Percentiles rank a stretch among this genome's conserved stretches.
phyloP scores from a whole-genome alignment of 2,888 invertebrate species.

The Rhopalosiphum nymphaeae region DNA sequence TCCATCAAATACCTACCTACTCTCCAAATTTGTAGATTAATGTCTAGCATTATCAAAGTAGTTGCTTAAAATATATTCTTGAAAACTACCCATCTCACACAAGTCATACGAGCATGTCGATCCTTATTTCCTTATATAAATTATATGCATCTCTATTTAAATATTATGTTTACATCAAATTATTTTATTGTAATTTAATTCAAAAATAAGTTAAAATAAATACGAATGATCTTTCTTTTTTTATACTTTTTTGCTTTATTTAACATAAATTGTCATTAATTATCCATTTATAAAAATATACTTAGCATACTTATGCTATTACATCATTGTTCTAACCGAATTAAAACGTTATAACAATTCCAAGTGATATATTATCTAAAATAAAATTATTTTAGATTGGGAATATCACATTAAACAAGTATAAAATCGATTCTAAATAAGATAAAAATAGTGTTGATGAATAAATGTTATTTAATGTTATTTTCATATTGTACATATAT shows the following conservation, averaged over 20 bases:
- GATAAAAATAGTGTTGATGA: too few species aligned
- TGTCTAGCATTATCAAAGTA: neutral
- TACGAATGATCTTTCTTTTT: too few species aligned
- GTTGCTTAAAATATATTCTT: neutral
- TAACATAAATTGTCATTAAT: too few species aligned
- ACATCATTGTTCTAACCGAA: too few species aligned
- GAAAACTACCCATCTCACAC: neutral
- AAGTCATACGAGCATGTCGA: neutral
- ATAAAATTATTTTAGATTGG: too few species aligned
- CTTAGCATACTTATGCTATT: too few species aligned
- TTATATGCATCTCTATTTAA: neutral
- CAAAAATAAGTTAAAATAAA: neutral
- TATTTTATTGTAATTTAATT: neutral
- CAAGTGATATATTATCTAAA: neutral
- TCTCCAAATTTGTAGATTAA: neutral
- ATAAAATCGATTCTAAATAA: too few species aligned
- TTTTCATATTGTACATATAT: neutral
- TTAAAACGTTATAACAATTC: neutral
- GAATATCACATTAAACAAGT: too few species aligned
- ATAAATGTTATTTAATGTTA: neutral
- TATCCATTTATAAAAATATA: too few species aligned
- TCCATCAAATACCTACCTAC: constrained; percentile 18
- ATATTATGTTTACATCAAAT: neutral
- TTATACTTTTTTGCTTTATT: too few species aligned
- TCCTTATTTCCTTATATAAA: neutral